phyloP scores from a whole-genome alignment of 2,113 vertebrate genomes.

The Butorides virescens region DNA sequence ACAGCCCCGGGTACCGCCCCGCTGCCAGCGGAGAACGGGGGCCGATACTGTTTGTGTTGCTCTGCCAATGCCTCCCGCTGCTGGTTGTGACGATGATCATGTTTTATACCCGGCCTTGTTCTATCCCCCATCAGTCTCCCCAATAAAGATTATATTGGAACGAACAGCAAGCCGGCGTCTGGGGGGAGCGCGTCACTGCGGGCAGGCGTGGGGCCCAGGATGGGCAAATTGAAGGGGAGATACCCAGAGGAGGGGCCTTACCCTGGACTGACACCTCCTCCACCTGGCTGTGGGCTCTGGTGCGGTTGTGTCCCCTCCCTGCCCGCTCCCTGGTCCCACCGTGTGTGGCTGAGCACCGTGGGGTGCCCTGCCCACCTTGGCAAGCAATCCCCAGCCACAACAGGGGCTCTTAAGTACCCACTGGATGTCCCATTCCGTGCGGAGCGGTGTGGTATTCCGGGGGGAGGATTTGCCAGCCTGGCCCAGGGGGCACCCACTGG shows the following conservation, averaged over 20 bases:
- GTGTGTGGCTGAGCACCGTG: fast-evolving
- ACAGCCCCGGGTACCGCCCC: neutral
- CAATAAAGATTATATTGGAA: conserved; percentile 71
- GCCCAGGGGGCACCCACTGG: neutral
- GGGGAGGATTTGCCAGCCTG: neutral
- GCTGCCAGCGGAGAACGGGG: neutral
- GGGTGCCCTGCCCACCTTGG: neutral
- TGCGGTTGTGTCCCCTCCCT: neutral
- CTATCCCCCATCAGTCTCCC: conserved; percentile 33
- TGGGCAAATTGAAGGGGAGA: fast-evolving
- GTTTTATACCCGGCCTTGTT: conserved; percentile 68
- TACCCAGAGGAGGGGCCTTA: neutral
- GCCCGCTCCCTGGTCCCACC: neutral
- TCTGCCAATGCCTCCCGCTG: conserved; percentile 55
- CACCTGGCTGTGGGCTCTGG: neutral
- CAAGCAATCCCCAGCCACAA: neutral
- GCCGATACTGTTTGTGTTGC: neutral
- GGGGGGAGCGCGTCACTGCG: fast-evolving
- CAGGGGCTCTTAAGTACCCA: fast-evolving
- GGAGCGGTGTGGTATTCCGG: fast-evolving
- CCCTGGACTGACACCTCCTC: neutral
- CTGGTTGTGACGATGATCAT: conserved; percentile 51
- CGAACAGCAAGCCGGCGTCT: fast-evolving
- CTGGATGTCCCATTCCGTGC: neutral
- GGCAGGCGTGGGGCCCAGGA: neutral